Evolutionary conservation across 2,888 invertebrate species (phyloP), one percentile per base, ranked within the genome.

Genomic region (Thalpophila matura): DNA sequence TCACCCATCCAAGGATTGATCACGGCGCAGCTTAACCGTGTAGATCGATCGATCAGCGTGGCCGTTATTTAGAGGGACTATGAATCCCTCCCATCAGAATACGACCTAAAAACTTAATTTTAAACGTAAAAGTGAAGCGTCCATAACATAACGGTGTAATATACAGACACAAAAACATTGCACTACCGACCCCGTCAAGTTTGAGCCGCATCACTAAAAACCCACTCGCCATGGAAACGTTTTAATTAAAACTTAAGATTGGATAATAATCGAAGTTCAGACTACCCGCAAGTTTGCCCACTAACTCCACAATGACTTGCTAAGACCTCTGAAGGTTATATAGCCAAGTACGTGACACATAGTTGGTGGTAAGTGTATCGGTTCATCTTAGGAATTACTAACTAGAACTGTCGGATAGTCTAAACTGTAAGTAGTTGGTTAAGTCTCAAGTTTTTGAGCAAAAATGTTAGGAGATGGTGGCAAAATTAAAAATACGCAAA

Each of bases 231-330:
- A 42, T 43, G 10, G 53, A 55, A 56, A 60, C 50, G 37, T 20
- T 74, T 70, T 71, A 73, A 71, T 74, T 71, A 74, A 56, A 67
- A 74, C 74, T 71, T 73, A 37, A 73, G 70, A 73, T 73, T 70
- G 59, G 67, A 59, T 73, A 66, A 67, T 73, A 70, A 73, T 70
- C 55, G 51, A 70, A 70, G 68, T 70, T 70, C 16, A 37, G 50
- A 27, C 53, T 26, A 22, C 51, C 29, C 53, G 5, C 54, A 67
- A 70, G 42, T 74, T 70, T n/a, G 29, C 46, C 74, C 31, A 6
- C 62, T 29, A 70, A 70, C 46, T 73, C 38, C 27, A 47, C 74
- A 73, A 50, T 53, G 74, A 53, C 68, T 60, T 53, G 47, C 20
- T 42, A 42, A 58, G 47, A 59, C 42, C 60, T 40, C 51, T 7